Evolutionary conservation across 2,797 vertebrate genomes (phyloP), one percentile per base, ranked within the genome.

Genomic region (Spatula versicolor): DNA sequence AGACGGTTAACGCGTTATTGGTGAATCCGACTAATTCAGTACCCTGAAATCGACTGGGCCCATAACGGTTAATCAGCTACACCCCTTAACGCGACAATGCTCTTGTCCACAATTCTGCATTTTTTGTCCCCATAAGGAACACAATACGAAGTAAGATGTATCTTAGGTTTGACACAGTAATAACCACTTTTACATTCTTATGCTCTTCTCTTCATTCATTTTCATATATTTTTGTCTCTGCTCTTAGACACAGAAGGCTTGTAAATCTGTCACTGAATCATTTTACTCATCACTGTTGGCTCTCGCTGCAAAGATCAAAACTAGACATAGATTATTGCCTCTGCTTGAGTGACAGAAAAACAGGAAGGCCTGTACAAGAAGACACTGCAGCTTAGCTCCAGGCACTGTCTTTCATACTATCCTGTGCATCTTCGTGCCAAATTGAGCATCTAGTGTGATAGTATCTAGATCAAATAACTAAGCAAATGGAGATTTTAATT

Each of bases 111-210:
- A n/a, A 41, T 39, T 82, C 55, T 62, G 31, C 19, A 71, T 71
- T 64, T 58, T 50, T 50, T 71, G 56, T 76, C 19, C 22, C 22
- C 8, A 4, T 43, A 37, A 43, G 31, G 11, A 50, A 76, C 26
- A 50, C 2, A 50, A 6, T n/a, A n/a, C 4, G 0, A 1, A 72
- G 28, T 1, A 1, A 72, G 28, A 78, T 1, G 2, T n/a, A 39
- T 54, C 37, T 72, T 58, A 54, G 19, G n/a, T 37, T 78, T 72
- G 33, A 59, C 39, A 16, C 23, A 33, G 19, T 62, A 68, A 62
- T 16, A 64, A 23, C 26, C 37, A 59, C 28, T 78, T 60, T 31
- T 54, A 67, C 11, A 8, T 39, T 72, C 28, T 78, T 90, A 28
- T 72, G 45, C 9, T 11, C 13, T 59, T 46, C 52, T 50, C 28